A percentile compares a stretch with the other conserved stretches of the same genome.
Evolutionary conservation across 2,113 vertebrate genomes (phyloP).

Genomic region (Cyanoliseus patagonus): DNA sequence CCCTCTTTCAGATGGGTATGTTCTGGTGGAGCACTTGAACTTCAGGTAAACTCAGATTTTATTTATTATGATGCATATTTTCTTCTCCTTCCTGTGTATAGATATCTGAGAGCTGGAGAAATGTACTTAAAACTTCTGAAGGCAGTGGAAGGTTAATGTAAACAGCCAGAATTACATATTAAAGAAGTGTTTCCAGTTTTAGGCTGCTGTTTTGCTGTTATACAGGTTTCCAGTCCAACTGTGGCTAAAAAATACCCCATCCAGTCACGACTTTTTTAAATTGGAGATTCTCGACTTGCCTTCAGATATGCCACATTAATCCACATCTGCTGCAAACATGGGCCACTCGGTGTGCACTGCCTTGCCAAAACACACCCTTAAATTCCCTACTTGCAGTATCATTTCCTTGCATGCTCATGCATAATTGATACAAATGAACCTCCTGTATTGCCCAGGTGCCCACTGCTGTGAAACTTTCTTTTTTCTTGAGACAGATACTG

Average conservation of each 20-base stretch:
- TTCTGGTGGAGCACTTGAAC: slow-evolving; percentile 73
- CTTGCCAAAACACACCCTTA: slow-evolving; percentile 22
- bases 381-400: not conserved
- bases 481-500: not conserved
- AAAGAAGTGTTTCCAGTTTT: slow-evolving; percentile 20
- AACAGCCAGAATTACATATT: not conserved
- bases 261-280: slow-evolving; percentile 4
- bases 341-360: not conserved
- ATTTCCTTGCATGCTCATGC: slow-evolving; percentile 7
- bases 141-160: not conserved
- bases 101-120: not conserved
- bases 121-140: not conserved
- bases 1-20: slow-evolving; percentile 69
- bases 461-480: not conserved
- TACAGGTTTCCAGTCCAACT: not conserved
- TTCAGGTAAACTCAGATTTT: slow-evolving; percentile 71
- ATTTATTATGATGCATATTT: not conserved
- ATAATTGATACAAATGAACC: slow-evolving; percentile 1
- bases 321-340: slow-evolving; percentile 20
- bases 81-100: not conserved
- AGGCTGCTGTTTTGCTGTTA: not conserved
- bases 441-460: not conserved
- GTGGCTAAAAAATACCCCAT: not conserved
- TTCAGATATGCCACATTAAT: slow-evolving; percentile 7
- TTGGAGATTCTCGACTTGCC: slow-evolving; percentile 10